These are phyloP conservation scores for Antechinus flavipes DNA, from an alignment of 2,113 vertebrate genomes.

Conservation along the genomic window DNA sequence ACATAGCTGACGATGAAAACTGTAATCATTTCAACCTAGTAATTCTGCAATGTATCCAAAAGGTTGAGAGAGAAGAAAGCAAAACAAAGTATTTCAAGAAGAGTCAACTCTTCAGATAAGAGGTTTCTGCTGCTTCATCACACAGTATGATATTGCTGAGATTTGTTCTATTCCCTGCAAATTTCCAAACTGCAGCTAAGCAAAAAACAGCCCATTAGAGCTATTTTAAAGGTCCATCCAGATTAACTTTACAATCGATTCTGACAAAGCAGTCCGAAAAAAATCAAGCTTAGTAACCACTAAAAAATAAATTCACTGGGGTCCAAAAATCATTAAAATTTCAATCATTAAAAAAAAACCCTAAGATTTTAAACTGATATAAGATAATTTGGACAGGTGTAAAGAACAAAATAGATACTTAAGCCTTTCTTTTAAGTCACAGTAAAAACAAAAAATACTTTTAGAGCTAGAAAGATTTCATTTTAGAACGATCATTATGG, in stretches of 20 bases:
- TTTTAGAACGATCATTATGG: background rate
- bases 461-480: background rate
- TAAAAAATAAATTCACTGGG: background rate
- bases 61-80: background rate
- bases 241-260: background rate
- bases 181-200: slow-evolving; percentile 2
- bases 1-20: background rate
- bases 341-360: background rate
- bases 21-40: slow-evolving; percentile 41
- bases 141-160: slow-evolving; percentile 10
- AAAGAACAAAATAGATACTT: background rate
- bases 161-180: background rate
- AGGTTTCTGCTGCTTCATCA: background rate
- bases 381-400: background rate
- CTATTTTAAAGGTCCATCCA: background rate
- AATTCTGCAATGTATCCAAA: background rate
- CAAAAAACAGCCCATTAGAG: background rate
- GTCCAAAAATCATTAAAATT: background rate
- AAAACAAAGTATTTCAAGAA: background rate
- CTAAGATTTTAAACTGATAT: background rate
- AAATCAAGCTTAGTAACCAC: background rate
- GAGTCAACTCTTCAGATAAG: background rate
- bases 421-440: background rate
- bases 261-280: background rate
- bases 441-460: background rate